Evolutionary conservation across 2,113 vertebrate species (phyloP), one percentile per base, ranked within the genome.

Genomic region (Microtus ochrogaster): DNA sequence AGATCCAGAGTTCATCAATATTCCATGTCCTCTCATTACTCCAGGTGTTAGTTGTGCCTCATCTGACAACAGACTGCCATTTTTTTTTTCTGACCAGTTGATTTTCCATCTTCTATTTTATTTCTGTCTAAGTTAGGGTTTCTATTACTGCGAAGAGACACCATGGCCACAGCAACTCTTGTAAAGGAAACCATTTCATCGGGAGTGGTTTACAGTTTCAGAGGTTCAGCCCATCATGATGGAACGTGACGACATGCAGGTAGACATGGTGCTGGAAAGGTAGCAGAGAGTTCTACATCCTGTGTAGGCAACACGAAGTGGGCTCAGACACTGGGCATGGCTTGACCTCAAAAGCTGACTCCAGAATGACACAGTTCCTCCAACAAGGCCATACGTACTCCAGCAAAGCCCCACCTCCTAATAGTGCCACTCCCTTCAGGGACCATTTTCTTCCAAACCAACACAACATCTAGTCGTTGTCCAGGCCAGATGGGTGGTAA

Each of bases 51-150:
- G 0, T n/a, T 2, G 6, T 28, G 19, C 30, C 49, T 2, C 19
- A 2, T 0, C 36, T 49, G 13, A 79, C 4, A 2, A 2, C 16
- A 5, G 14, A n/a, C n/a, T 33, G 19, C 36, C 26, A 17, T 55
- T 66, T 52, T 30, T 30, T 30, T 58, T 33, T 21, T 4, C 11
- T 66, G 30, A 11, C 21, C 17, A 65, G 2, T 10, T 16, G n/a
- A 13, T 83, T 82, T 30, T n/a, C 41, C 7, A 4, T 13, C 14
- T 41, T 74, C 33, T 3, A 11, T 0, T 28, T 61, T 63, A 4
- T 39, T 24, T n/a, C 68, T 7, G 24, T 70, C 16, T 36, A 19
- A n/a, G 68, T 72, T 72, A 72, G 10, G 36, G 70, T 39, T n/a
- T 72, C 17, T 72, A 72, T 17, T n/a, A n/a, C 36, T n/a, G 17